Evolutionary conservation across 2,888 invertebrate genomes (phyloP), one percentile per base, ranked within the genome.

Genomic region (Auanema sp.): DNA sequence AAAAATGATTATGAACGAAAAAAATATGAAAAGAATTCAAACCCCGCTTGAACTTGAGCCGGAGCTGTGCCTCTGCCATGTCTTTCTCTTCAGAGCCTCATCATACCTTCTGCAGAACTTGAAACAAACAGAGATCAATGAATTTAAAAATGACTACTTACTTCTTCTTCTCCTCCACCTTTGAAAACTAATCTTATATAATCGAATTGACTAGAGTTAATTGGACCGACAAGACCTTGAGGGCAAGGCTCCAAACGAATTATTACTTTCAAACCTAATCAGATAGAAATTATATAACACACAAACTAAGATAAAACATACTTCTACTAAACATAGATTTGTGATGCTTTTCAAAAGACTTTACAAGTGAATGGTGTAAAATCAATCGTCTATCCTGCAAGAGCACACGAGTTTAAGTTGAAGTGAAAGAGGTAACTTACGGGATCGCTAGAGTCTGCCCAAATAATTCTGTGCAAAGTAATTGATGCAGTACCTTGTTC

Each of bases 391-490:
- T 78, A 60, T 76, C 76, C 77, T 77, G 64, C 57, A 76, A 65
- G 18, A 24, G 18, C 2, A 14, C 14, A 41, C 23, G 18, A 52
- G 1, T 25, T 40, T 10, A 14, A 44, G 14, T n/a, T 1, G 6
- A 33, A 18, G 23, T 25, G 42, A 56, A 59, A 21, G 44, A 54
- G 40, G 43, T 53, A 52, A 53, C 72, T 57, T 54, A 78, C 80
- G 14, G 80, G 80, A 64, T 83, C 79, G 12, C 72, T 70, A 1
- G 80, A 80, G 56, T 83, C 83, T 0, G 83, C 83, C 83, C 83
- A 83, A n/a, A 83, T 83, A 40, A 83, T 69, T 24, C 83, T 71
- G 53, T 79, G 78, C 18, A 79, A 69, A 12, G 83, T 83, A 60
- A 83, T 58, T 6, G 83, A 83, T 6, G 72, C 79, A 0, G 83